Evolutionary conservation across 2,888 invertebrate species (phyloP), one percentile per base, ranked within the genome.

Genomic region (Julus scandinavius): DNA sequence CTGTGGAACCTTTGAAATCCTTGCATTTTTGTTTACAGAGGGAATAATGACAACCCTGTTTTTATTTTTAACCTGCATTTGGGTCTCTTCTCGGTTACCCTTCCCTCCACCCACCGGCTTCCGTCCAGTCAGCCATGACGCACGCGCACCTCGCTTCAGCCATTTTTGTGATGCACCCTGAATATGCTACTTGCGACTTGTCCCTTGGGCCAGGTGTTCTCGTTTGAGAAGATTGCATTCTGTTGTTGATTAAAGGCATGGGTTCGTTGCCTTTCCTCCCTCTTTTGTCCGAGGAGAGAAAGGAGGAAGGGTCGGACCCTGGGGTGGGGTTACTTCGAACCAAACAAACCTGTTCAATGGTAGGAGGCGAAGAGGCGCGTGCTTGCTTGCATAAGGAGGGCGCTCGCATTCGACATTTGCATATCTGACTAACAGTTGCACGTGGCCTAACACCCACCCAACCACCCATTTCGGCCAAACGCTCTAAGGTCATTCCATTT

Each of bases 121-220:
- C 54, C 63, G 6, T n/a, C n/a, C 63, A 63, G 63, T 63, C n/a
- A 63, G 63, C 63, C n/a, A 17, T 54, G 17, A 63, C 63, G 63
- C 63, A 63, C 63, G 63, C 63, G 63, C 63, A 63, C 63, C 63
- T 63, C 63, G 63, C n/a, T 15, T 3, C 54, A 17, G 3, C 54
- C 63, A 63, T n/a, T 63, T 63, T 63, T 17, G 17, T 17, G n/a
- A 63, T 63, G 63, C 63, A 63, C 63, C 63, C 63, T n/a, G 6
- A 63, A 63, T n/a, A 63, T 63, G 63, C 63, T 63, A 63, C 63
- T n/a, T 63, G 63, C 20, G 17, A 63, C 63, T n/a, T 63, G 63
- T 63, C 63, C 63, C 63, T 63, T 63, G 63, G 63, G 63, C 63
- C 63, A 63, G 63, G 63, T 63, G 63, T 63, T 63, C 63, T 63